Evolutionary conservation across 2,797 vertebrate species (phyloP), one percentile per base, ranked within the genome.

Genomic region (Sciaenops ocellatus): DNA sequence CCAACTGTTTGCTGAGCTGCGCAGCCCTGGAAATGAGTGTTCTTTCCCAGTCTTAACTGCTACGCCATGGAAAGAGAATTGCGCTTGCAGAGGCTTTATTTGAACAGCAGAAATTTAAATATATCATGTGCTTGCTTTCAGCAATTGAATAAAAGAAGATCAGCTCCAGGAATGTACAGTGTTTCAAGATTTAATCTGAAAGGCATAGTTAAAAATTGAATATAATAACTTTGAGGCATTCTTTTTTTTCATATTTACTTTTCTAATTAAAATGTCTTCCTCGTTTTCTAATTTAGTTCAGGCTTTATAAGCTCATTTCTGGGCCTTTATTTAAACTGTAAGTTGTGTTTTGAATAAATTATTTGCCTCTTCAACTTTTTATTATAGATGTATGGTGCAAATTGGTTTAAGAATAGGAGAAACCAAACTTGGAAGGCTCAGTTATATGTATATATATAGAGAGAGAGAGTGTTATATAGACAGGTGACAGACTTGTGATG

Each of bases 1-100:
- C 64, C 44, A 60, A 52, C 73, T 69, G n/a, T 76, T 76, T 82
- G 65, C 72, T 47, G 51, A 84, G 69, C 71, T 65, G 50, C 20
- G 2, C 48, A 28, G 73, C 51, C 48, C 57, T 66, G 56, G 13
- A 63, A 76, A 56, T 80, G 17, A 66, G 22, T 22, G 47, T 51
- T 57, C 57, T 69, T 10, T 20, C 5, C 11, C 48, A 3, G 18
- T 78, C 71, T 67, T 15, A 52, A 72, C 52, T 30, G 60, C 44
- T 61, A 15, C 66, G 30, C 42, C 64, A 41, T 54, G 17, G 73
- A 60, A 47, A 52, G 57, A 60, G 22, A 63, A 22, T 20, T 26
- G 64, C 63, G 52, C 71, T 70, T 13, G 34, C 38, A 44, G 17
- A 67, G 50, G 34, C 62, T 76, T 70, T 48, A 85, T 85, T 82